These are phyloP conservation scores for Hemicordylus capensis DNA, from an alignment of 2,113 vertebrate species.

Conservation along the genomic window DNA sequence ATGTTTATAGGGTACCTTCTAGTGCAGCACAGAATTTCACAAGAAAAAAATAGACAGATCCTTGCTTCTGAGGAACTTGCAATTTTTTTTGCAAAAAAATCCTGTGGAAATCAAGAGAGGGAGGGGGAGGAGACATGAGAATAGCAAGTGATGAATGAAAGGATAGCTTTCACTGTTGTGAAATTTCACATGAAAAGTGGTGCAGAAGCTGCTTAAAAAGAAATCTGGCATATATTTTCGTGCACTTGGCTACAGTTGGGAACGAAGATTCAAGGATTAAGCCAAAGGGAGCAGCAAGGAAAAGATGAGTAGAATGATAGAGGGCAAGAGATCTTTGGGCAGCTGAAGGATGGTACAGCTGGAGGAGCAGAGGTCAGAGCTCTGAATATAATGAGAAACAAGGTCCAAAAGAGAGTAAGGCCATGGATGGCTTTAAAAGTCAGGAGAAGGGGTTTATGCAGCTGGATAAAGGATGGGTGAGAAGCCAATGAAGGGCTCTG, in stretches of 20 bases:
- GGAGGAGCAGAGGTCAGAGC: neutral
- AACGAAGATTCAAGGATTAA: neutral
- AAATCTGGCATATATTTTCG: too few relatives aligned
- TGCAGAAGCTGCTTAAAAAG: too few relatives aligned
- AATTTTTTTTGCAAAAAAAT: neutral
- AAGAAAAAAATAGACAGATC: neutral
- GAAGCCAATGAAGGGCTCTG: neutral
- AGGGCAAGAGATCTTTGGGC: neutral
- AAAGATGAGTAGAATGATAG: too few relatives aligned
- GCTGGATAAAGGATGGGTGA: neutral
- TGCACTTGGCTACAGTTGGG: neutral
- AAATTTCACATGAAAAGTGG: neutral
- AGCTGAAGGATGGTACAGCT: too few relatives aligned
- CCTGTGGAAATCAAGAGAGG: neutral
- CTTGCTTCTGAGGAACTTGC: neutral
- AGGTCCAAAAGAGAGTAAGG: neutral
- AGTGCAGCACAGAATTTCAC: neutral
- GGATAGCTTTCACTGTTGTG: neutral
- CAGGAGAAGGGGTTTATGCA: neutral
- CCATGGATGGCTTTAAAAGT: neutral
- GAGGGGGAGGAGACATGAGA: neutral
- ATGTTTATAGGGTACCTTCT: neutral
- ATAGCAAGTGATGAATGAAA: neutral
- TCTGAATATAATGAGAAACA: too few relatives aligned
- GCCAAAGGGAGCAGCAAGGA: too few relatives aligned